These are phyloP conservation scores for Drosophila lowei DNA, from an alignment of 1,140 invertebrate species.

Conservation along the genomic window DNA sequence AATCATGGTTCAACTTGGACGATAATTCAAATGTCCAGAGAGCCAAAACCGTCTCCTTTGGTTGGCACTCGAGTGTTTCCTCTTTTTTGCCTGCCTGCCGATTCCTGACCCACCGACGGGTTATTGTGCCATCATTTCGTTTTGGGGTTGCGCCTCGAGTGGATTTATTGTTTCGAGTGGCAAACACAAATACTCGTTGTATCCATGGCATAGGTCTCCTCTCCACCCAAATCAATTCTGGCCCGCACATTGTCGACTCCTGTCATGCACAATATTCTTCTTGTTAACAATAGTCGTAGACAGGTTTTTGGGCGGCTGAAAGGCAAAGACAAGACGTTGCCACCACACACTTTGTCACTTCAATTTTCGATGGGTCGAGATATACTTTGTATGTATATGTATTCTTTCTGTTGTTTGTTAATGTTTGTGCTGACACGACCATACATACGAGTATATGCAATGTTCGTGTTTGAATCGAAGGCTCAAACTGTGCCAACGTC, in stretches of 20 bases:
- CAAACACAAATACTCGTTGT: constrained; percentile 58
- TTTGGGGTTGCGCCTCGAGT: constrained; percentile 47
- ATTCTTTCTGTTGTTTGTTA: constrained; percentile 33
- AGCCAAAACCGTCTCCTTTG: not conserved
- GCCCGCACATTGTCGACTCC: constrained; percentile 31
- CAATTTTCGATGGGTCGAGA: constrained; percentile 62
- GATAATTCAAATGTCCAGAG: constrained; percentile 11
- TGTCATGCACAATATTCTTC: constrained; percentile 67
- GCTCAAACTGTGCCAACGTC: constrained; percentile 44
- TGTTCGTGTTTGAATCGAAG: constrained; percentile 28
- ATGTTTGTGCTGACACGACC: constrained; percentile 64
- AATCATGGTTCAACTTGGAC: constrained; percentile 11
- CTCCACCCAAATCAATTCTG: constrained; percentile 52
- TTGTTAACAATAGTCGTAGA: constrained; percentile 71
- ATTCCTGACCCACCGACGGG: not conserved
- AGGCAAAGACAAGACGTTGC: not conserved
- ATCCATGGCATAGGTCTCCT: constrained; percentile 13
- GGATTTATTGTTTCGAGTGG: constrained; percentile 78
- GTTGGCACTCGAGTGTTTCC: not conserved
- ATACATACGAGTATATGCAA: not conserved
- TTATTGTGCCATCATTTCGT: constrained; percentile 17
- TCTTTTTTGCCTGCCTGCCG: not conserved
- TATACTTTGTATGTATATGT: constrained; percentile 48
- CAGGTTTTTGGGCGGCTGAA: not conserved
- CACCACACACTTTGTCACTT: constrained; percentile 67